phyloP scores from a whole-genome alignment of 2,113 vertebrate genomes.

The Lophura nycthemera region DNA sequence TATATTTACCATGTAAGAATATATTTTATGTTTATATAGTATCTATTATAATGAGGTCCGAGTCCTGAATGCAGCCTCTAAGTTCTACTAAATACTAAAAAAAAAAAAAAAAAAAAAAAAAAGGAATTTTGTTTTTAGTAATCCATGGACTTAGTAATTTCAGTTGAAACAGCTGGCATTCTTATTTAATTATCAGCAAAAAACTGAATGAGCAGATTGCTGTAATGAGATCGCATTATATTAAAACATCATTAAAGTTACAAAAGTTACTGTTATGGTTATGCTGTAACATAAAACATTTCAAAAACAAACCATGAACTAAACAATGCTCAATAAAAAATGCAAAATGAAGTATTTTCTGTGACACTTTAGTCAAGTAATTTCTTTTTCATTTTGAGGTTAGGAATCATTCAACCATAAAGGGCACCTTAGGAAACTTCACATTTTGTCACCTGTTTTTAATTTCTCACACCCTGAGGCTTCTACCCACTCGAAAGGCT shows the following conservation, averaged over 20 bases:
- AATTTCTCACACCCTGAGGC: background rate
- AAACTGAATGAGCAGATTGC: background rate
- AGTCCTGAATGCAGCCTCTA: background rate
- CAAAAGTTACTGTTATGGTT: background rate
- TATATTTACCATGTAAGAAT: background rate
- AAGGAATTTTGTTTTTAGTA: background rate
- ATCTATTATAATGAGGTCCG: background rate
- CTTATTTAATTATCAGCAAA: background rate
- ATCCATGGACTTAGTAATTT: background rate
- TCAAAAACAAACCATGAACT: background rate
- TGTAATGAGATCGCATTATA: constrained; percentile 19
- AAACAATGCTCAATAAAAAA: background rate
- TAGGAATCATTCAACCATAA: background rate
- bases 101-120: background rate
- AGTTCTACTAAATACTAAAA: background rate
- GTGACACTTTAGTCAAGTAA: background rate
- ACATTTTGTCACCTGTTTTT: background rate
- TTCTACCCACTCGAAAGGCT: background rate
- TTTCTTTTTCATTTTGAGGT: background rate
- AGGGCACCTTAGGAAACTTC: background rate
- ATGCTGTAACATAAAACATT: background rate
- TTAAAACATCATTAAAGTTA: constrained; percentile 24
- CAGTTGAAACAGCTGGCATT: background rate
- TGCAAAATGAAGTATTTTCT: background rate
- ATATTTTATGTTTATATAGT: background rate